A percentile compares a stretch with the other conserved stretches of the same genome.
phyloP scores from a whole-genome alignment of 2,888 invertebrate genomes.

The Cecidostiba fungosa region DNA sequence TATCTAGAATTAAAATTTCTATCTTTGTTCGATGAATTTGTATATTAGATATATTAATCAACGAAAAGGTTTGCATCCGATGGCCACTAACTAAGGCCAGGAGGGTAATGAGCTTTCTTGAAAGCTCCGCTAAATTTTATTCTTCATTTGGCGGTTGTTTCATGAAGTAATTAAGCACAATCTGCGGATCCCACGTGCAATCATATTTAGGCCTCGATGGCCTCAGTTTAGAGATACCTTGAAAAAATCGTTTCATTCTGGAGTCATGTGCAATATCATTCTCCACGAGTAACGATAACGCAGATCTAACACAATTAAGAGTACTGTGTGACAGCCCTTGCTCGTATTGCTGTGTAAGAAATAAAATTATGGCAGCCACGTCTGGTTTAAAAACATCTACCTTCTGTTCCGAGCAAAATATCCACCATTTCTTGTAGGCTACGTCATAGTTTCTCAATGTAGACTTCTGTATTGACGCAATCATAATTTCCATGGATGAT shows the following conservation, averaged over 20 bases:
- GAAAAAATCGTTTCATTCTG: constrained; percentile 53
- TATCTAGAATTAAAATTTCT: constrained; percentile 56
- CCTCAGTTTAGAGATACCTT: constrained; percentile 46
- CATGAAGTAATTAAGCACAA: constrained; percentile 48
- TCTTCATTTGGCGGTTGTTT: constrained; percentile 53
- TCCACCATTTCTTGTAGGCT: too few species aligned
- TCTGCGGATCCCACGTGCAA: constrained; percentile 59
- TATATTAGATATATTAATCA: constrained; percentile 2
- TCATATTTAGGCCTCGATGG: constrained; percentile 60
- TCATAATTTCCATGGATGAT: background rate
- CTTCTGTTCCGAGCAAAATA: background rate
- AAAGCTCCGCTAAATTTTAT: constrained; percentile 47
- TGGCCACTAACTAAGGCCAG: constrained; percentile 62
- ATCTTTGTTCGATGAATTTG: background rate
- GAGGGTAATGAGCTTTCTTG: constrained; percentile 58
- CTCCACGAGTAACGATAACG: background rate
- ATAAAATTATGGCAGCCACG: background rate
- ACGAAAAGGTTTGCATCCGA: constrained; percentile 56
- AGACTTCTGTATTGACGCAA: background rate
- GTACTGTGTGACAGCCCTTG: background rate
- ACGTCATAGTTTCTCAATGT: background rate
- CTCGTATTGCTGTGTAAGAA: too few species aligned
- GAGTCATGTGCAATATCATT: background rate
- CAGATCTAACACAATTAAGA: background rate
- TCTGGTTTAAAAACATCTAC: background rate